phyloP scores from a whole-genome alignment of 2,888 invertebrate genomes.

The Drosophila hawaiiensis region DNA sequence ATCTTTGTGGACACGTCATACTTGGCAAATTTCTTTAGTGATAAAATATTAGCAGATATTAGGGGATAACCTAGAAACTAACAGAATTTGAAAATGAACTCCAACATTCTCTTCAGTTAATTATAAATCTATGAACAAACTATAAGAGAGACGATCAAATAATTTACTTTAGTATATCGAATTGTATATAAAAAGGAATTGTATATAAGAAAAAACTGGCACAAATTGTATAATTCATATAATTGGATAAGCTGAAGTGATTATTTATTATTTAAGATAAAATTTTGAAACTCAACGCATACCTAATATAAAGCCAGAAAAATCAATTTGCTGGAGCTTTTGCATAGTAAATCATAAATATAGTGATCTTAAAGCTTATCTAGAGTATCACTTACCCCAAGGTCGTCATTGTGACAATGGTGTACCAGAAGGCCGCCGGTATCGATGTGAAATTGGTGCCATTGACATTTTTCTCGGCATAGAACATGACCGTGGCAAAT shows the following conservation, averaged over 20 bases:
- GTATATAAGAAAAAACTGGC: not conserved
- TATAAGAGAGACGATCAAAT: not conserved
- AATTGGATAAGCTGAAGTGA: not conserved
- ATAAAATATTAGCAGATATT: not conserved
- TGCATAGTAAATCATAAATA: no score
- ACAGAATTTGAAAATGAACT: not conserved
- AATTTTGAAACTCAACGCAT: no score
- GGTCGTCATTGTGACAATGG: conserved; percentile 99
- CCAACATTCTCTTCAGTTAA: not conserved
- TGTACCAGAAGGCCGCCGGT: conserved; percentile 99
- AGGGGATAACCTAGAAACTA: not conserved
- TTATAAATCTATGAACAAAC: not conserved
- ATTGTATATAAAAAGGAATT: not conserved
- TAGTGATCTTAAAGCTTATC: not conserved
- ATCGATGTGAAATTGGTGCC: conserved; percentile 99
- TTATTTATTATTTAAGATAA: no score
- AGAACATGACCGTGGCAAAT: conserved; percentile 99
- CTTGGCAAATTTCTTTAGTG: no score
- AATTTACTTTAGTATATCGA: not conserved
- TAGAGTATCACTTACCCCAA: conserved; percentile 92
- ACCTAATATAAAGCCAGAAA: no score
- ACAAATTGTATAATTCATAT: not conserved
- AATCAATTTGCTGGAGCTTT: no score
- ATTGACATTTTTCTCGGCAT: conserved; percentile 99
- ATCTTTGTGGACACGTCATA: no score